Base-by-base conservation (phyloP, 2,888 invertebrate genomes). In the Sphaerophoria rueppellii region DNA sequence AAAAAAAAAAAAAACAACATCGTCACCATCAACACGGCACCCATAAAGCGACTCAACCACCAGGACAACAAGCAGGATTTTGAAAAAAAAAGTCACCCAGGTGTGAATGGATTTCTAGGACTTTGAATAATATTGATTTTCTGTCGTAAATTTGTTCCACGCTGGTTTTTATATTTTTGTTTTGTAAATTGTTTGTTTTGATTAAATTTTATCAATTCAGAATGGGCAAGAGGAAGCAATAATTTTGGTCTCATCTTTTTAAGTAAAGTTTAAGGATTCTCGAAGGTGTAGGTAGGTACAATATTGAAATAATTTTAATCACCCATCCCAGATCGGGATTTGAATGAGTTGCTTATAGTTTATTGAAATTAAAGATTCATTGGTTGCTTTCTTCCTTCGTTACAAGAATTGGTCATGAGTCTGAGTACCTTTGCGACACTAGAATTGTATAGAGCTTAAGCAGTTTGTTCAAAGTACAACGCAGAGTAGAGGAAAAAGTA, bases 61-160 rank as follows among this genome's bases (percentile, higher is more conserved):
- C 43, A 12, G 9, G 43, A 9, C 9, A 43, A 40, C 6, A 9
- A 43, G 12, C 9, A 43, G 9, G 24, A 24, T 24, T 24, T 24
- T 1, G 24, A 43, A 43, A 43, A 43, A 6, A 43, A 9, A 3
- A 14, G 6, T 6, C 16, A 16, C 6, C 9, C 52, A 40, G 60
- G 40, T 60, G 40, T 40, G 43, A 60, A 60, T 11, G 60, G 43
- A 12, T 60, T 6, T 60, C 7, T 7, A 11, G 6, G 4, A 24
- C 52, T 67, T 67, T 52, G 50, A 52, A 67, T 50, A 52, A 50
- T 67, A 67, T 67, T 67, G 50, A 67, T 67, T 67, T 67, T 67
- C 37, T 52, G 52, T 50, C 37, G 52, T 52, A 67, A 24, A 67
- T 67, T 67, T 67, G 65, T 24, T 52, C n/a, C 24, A 16, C 52